phyloP scores from a whole-genome alignment of 37 sponge, comb jelly and placozoan genomes.

The Bolinopsis microptera region DNA sequence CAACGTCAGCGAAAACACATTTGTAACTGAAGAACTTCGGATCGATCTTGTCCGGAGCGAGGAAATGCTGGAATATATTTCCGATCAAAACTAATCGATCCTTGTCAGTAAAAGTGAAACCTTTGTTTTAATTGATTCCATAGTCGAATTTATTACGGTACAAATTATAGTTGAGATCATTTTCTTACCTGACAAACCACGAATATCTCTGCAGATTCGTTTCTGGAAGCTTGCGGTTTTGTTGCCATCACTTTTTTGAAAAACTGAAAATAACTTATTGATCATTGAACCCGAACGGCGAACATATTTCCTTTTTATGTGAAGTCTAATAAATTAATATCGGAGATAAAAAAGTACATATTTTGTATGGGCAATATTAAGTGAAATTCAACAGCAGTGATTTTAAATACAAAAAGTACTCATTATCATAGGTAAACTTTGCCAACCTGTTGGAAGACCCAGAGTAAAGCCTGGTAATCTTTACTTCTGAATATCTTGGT shows the following conservation, averaged over 20 bases:
- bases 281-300: no score
- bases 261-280: conserved; percentile 67
- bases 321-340: no score
- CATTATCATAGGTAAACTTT: no score
- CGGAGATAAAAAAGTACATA: no score
- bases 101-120: background rate
- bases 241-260: conserved; percentile 92
- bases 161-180: no score
- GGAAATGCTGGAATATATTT: conserved; percentile 73
- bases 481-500: conserved; percentile 97
- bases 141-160: no score
- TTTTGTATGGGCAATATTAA: no score
- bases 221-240: conserved; percentile 96
- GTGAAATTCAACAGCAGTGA: background rate
- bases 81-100: no score
- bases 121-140: no score
- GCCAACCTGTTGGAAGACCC: conserved; percentile 83
- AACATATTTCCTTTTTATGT: no score
- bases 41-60: conserved; percentile 87
- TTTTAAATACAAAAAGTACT: background rate
- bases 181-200: conserved; percentile 86
- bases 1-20: conserved; percentile 71
- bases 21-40: conserved; percentile 88
- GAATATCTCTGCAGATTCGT: conserved; percentile 97
- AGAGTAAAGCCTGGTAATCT: conserved; percentile 91